Evolutionary conservation across 1,140 invertebrate species (phyloP).

Genomic region (Conus ventricosus): DNA sequence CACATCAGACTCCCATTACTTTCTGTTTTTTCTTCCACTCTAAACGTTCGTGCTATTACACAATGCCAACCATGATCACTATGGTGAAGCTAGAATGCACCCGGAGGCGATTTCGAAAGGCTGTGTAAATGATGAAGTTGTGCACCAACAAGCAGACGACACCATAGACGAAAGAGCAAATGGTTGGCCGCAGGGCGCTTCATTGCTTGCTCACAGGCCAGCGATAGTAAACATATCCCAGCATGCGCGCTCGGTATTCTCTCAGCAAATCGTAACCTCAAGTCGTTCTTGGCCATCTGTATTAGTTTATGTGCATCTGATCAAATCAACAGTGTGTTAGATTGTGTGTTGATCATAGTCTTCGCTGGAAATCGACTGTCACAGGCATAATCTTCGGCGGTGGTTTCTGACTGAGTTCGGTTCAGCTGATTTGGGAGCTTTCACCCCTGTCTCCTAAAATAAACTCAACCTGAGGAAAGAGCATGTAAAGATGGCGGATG

Average conservation of each 20-base stretch:
- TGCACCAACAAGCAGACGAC: not conserved
- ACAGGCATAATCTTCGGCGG: not conserved
- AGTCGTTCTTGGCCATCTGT: not conserved
- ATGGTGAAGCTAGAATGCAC: too few species aligned
- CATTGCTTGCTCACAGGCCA: constrained; percentile 1
- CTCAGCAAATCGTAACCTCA: not conserved
- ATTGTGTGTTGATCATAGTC: not conserved
- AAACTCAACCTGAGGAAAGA: constrained; percentile 13
- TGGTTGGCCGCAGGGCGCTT: not conserved
- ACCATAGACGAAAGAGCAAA: not conserved
- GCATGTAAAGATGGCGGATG: constrained; percentile 61
- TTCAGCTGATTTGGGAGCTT: not conserved
- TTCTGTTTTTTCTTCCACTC: too few species aligned
- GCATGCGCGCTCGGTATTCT: not conserved
- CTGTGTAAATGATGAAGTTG: not conserved
- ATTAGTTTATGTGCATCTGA: not conserved
- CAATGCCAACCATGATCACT: too few species aligned
- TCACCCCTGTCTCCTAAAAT: constrained; percentile 32
- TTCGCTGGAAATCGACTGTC: not conserved
- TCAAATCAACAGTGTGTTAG: not conserved
- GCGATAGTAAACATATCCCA: constrained; percentile 37
- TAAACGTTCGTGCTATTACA: too few species aligned
- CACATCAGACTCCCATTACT: too few species aligned
- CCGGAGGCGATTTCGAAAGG: too few species aligned
- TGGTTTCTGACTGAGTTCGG: not conserved